phyloP scores from a whole-genome alignment of 2,888 invertebrate genomes.

The Eulithis prunata region DNA sequence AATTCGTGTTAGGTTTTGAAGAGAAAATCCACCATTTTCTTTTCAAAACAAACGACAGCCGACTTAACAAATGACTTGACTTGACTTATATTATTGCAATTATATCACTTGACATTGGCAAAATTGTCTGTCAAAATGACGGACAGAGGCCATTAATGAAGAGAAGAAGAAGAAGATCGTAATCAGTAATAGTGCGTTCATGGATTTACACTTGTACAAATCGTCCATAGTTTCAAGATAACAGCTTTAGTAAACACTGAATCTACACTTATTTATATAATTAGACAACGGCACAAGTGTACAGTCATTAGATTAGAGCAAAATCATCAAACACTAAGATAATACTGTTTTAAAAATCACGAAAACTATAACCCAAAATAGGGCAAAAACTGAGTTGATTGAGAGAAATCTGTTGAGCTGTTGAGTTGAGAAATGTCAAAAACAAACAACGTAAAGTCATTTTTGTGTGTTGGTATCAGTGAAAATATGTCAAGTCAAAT shows the following conservation, averaged over 20 bases:
- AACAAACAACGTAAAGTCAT: conserved; percentile 11
- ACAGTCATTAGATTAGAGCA: conserved; percentile 40
- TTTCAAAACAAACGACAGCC: too few species aligned
- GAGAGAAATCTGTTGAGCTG: conserved; percentile 8
- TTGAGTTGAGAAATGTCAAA: conserved; percentile 26
- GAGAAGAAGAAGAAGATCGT: too few species aligned
- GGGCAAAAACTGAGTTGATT: conserved; percentile 47
- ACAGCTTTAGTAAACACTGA: conserved; percentile 36
- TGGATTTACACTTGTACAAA: too few species aligned
- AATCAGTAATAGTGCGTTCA: too few species aligned
- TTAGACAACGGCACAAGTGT: conserved; percentile 43
- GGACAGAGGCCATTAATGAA: too few species aligned
- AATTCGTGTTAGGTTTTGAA: too few species aligned
- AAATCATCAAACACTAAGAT: conserved; percentile 47
- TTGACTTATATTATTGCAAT: too few species aligned
- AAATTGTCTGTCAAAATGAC: too few species aligned
- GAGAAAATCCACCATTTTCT: too few species aligned
- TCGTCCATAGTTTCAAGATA: conserved; percentile 70
- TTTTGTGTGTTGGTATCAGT: conserved; percentile 29
- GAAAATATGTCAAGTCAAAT: conserved; percentile 32
- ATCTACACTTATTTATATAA: conserved; percentile 39
- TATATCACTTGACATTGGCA: too few species aligned
- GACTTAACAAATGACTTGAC: too few species aligned
- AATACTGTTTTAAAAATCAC: conserved; percentile 52
- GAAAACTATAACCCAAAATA: conserved; percentile 56